Evolutionary conservation across 1,140 invertebrate genomes (phyloP).

Genomic region (Oryzaephilus surinamensis): DNA sequence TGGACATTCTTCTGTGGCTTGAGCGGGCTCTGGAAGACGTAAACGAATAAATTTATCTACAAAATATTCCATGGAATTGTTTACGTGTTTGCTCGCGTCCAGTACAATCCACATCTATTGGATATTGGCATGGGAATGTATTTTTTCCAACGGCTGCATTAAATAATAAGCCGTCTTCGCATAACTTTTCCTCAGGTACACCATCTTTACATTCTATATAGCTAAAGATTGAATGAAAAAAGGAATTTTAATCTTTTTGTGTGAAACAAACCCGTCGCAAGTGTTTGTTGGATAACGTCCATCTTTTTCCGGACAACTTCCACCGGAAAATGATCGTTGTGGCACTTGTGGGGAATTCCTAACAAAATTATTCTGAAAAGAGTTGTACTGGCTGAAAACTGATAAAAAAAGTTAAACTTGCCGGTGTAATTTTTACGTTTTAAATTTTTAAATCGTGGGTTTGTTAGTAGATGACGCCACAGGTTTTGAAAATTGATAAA

Average conservation of each 20-base stretch:
- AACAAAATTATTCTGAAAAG: too few relatives aligned
- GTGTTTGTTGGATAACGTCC: constrained; percentile 25
- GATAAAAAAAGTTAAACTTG: too few relatives aligned
- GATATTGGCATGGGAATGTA: constrained; percentile 73
- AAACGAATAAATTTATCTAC: neutral
- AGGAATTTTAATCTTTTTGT: constrained; percentile 6
- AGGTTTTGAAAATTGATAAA: too few relatives aligned
- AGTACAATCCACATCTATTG: constrained; percentile 67
- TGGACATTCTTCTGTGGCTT: constrained; percentile 68
- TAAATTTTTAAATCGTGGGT: too few relatives aligned
- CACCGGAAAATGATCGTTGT: constrained; percentile 2
- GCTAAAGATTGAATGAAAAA: constrained; percentile 11
- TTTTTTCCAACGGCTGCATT: constrained; percentile 59
- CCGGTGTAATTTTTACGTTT: constrained; percentile 1
- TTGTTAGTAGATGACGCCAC: too few relatives aligned
- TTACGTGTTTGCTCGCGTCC: constrained; percentile 60
- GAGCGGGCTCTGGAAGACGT: constrained; percentile 41
- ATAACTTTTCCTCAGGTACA: constrained; percentile 60
- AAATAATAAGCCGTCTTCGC: constrained; percentile 75
- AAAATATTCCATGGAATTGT: constrained; percentile 29
- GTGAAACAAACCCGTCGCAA: constrained; percentile 27
- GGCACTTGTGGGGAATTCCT: constrained; percentile 7
- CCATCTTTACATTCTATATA: constrained; percentile 63
- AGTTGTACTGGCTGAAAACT: too few relatives aligned
- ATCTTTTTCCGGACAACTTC: constrained; percentile 21